Conservation (phyloP, 2,113 vertebrate genomes). For the Spea multiplicata region DNA sequence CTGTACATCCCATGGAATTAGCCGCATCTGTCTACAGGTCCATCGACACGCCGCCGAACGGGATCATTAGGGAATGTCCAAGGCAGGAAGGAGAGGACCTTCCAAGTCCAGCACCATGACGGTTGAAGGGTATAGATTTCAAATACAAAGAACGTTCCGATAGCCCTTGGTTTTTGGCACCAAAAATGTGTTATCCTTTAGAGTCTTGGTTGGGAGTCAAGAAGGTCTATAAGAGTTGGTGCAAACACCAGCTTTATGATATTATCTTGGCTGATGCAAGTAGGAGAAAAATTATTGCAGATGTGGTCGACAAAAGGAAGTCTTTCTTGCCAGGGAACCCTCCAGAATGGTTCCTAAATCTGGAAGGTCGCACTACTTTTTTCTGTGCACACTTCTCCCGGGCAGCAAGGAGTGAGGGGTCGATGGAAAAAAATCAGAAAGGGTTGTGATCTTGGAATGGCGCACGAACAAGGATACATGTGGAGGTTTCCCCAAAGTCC, state of each 20-base stretch:
- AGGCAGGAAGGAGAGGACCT: slow-evolving; percentile 19
- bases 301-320: slow-evolving; percentile 5
- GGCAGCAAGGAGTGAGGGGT: not conserved
- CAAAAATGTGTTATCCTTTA: slow-evolving; percentile 23
- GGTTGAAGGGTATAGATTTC: slow-evolving; percentile 1
- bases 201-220: slow-evolving; percentile 2
- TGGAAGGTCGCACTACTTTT: slow-evolving; percentile 14
- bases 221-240: not conserved
- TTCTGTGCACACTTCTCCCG: not conserved
- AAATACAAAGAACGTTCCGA: slow-evolving; percentile 15
- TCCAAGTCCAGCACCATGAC: slow-evolving; percentile 30
- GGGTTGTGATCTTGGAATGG: slow-evolving; percentile 8
- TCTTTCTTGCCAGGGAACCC: not conserved
- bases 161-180: slow-evolving; percentile 44
- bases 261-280: not conserved
- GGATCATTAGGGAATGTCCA: not conserved
- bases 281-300: slow-evolving; percentile 32
- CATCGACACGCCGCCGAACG: not conserved
- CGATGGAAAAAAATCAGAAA: not conserved
- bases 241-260: not conserved
- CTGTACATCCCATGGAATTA: not conserved
- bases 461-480: slow-evolving; percentile 13
- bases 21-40: not conserved
- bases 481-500: slow-evolving; percentile 16
- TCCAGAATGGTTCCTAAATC: not conserved